A percentile compares a stretch with the other conserved stretches of the same genome.
Evolutionary conservation across 2,888 invertebrate species (phyloP).

Genomic region (Stomorhina lunata): DNA sequence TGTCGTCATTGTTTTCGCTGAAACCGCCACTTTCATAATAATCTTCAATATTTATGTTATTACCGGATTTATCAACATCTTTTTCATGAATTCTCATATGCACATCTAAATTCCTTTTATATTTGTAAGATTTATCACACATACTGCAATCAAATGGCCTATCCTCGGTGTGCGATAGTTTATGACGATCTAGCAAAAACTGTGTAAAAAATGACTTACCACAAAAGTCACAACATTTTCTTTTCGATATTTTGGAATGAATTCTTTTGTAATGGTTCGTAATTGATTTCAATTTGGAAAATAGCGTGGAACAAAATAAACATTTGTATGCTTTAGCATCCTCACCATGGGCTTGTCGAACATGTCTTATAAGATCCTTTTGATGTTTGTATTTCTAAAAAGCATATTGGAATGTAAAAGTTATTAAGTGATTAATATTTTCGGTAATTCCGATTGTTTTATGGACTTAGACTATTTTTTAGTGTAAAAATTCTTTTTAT

Average conservation of each 20-base stretch:
- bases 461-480: no score
- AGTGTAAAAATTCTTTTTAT: no score
- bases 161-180: conserved; percentile 8
- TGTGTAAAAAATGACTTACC: not conserved
- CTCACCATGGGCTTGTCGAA: not conserved
- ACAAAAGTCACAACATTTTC: not conserved
- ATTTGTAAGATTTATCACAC: conserved; percentile 41
- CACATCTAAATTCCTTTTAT: conserved; percentile 40
- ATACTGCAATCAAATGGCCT: conserved; percentile 13
- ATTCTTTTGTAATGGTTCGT: conserved; percentile 26
- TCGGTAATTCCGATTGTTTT: no score
- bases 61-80: not conserved
- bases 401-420: no score
- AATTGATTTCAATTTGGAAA: conserved; percentile 39
- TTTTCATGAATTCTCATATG: conserved; percentile 35
- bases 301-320: not conserved
- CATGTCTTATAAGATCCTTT: conserved; percentile 25
- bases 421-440: no score
- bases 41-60: not conserved
- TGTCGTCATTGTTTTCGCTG: not conserved
- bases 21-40: not conserved
- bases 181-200: not conserved
- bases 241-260: not conserved
- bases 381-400: no score
- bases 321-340: conserved; percentile 28